A percentile compares a stretch with the other conserved stretches of the same genome.
phyloP scores from a whole-genome alignment of 2,888 invertebrate species.

The Aleiodes testaceus region DNA sequence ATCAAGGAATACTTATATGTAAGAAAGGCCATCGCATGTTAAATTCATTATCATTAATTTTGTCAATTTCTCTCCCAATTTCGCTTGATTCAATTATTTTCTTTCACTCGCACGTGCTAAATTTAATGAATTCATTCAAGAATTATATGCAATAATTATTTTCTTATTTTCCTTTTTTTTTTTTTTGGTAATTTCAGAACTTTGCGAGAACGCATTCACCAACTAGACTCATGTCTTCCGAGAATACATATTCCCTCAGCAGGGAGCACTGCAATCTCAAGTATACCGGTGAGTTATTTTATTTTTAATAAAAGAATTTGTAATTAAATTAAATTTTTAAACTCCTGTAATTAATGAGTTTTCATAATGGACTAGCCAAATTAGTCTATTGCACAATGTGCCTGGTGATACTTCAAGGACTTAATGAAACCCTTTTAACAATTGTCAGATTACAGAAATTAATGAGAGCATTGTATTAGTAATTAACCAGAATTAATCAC shows the following conservation, averaged over 20 bases:
- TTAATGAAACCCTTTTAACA: no score
- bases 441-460: no score
- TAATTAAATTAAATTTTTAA: no score
- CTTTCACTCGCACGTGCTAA: no score
- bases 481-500: no score
- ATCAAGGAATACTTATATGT: constrained; percentile 73
- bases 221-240: constrained; percentile 72
- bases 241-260: constrained; percentile 71
- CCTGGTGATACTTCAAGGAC: no score
- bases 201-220: constrained; percentile 71
- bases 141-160: background rate
- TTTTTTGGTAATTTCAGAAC: constrained; percentile 63
- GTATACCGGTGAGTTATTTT: constrained; percentile 66
- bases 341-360: no score
- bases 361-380: no score
- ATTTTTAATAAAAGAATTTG: no score
- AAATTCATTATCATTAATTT: constrained; percentile 39
- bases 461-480: no score
- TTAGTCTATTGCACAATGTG: no score
- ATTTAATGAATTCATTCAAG: background rate
- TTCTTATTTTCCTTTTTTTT: constrained; percentile 6
- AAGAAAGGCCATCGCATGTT: constrained; percentile 58
- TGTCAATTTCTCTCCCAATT: constrained; percentile 1
- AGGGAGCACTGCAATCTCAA: constrained; percentile 71
- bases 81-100: background rate